These are phyloP conservation scores for Hydrozoanthus gracilis DNA, from an alignment of 92 coral and sea anemone species.

Conservation along the genomic window DNA sequence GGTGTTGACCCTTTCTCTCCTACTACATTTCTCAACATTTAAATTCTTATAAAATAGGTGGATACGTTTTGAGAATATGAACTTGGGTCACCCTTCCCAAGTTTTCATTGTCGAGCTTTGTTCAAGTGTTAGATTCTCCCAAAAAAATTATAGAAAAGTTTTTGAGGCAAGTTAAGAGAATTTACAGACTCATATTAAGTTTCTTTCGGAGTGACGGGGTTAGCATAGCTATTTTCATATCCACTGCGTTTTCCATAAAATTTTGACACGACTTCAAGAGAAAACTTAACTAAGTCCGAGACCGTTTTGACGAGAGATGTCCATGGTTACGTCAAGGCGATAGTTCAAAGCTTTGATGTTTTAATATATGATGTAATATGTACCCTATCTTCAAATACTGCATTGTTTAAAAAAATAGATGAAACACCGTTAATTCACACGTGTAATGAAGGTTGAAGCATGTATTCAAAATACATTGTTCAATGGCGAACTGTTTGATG, in stretches of 20 bases:
- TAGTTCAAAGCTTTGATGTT: neutral
- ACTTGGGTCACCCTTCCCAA: too few relatives aligned
- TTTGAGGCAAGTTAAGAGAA: too few relatives aligned
- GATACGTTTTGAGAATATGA: too few relatives aligned
- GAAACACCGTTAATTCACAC: constrained; percentile 3
- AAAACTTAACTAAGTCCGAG: neutral
- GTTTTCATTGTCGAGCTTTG: too few relatives aligned
- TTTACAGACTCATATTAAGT: too few relatives aligned
- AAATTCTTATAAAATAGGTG: too few relatives aligned
- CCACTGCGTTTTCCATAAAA: neutral
- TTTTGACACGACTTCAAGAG: neutral
- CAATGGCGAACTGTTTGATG: constrained; percentile 9
- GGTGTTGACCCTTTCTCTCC: too few relatives aligned
- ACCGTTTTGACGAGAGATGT: neutral
- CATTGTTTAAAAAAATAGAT: neutral
- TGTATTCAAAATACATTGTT: constrained; percentile 32
- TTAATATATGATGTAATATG: constrained; percentile 24
- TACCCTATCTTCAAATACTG: constrained; percentile 16
- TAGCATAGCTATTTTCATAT: neutral
- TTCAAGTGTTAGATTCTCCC: too few relatives aligned
- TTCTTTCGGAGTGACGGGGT: too few relatives aligned
- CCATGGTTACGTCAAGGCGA: neutral
- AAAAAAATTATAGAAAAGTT: too few relatives aligned
- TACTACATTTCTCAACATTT: too few relatives aligned
- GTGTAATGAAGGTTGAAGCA: constrained; percentile 7